Base-by-base conservation (phyloP, 1,140 invertebrate genomes). In the Paraescarpia echinospica region DNA sequence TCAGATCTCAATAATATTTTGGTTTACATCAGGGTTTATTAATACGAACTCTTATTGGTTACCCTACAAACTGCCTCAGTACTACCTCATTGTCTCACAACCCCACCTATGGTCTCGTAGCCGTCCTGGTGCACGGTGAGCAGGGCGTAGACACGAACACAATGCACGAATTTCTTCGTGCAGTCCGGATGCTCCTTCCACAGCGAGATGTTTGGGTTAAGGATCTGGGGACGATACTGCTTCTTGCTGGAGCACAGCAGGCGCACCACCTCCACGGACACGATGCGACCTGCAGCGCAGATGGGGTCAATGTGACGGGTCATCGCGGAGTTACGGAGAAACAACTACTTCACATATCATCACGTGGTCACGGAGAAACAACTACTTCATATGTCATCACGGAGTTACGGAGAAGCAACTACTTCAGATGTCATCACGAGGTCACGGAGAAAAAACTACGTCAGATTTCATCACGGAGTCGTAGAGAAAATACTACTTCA, bases 31-130 rank as follows among this genome's bases (percentile, higher is more conserved):
- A n/a, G n/a, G n/a, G n/a, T n/a, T n/a, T n/a, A n/a, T n/a, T n/a
- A n/a, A n/a, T n/a, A n/a, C n/a, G n/a, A n/a, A n/a, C n/a, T n/a
- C n/a, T 89, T 4, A 8, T 34, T 89, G 4, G n/a, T 89, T 89
- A 89, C 34, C n/a, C 34, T 34, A 6, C n/a, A 89, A 89, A 4
- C 34, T 89, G 34, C 18, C 4, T 18, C 34, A 89, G 4, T 8
- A 33, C 89, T 89, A 89, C 34, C 4, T 8, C 89, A 89, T 4
- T 41, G 41, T 12, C 41, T 12, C 12, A 35, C 2, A 34, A 9
- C 33, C 91, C n/a, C 33, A 92, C 91, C 91, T 59, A 93, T 92
- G 9, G 93, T 93, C 41, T 92, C 91, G 77, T 92, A 92, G 34
- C 91, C 89, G 18, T 35, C 91, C 89, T 90, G 35, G 89, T 88